A percentile compares a stretch with the other conserved stretches of the same genome.
Conservation (phyloP, 2,888 invertebrate genomes). For the Lasioglossum malachurum region DNA sequence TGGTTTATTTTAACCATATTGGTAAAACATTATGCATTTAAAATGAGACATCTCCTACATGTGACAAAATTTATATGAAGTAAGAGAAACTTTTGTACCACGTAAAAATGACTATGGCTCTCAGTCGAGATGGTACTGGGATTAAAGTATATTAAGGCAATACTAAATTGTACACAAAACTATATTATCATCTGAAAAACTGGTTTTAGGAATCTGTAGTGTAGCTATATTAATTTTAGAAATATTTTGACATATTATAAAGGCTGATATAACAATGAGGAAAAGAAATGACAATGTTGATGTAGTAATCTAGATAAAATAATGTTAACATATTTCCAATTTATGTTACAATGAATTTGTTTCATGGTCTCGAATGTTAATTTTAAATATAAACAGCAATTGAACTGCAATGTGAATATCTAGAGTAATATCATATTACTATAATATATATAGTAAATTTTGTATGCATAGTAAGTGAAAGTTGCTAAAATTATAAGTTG, state of each 20-base stretch:
- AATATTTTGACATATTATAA: slow-evolving; percentile 53
- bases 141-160: slow-evolving; percentile 39
- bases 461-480: slow-evolving; percentile 82
- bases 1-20: neutral
- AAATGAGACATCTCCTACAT: slow-evolving; percentile 14
- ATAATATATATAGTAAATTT: slow-evolving; percentile 80
- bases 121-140: slow-evolving; percentile 27
- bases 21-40: slow-evolving; percentile 20
- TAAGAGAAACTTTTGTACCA: slow-evolving; percentile 22
- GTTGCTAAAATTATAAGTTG: slow-evolving; percentile 70
- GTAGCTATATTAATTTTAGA: slow-evolving; percentile 56
- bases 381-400: slow-evolving; percentile 59
- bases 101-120: slow-evolving; percentile 21
- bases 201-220: slow-evolving; percentile 44
- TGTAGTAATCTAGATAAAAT: slow-evolving; percentile 16
- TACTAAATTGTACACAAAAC: slow-evolving; percentile 33
- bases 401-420: slow-evolving; percentile 81
- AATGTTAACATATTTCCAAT: slow-evolving; percentile 22
- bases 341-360: neutral
- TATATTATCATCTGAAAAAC: slow-evolving; percentile 30
- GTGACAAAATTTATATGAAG: slow-evolving; percentile 18
- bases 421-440: slow-evolving; percentile 81
- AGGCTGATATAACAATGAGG: slow-evolving; percentile 57
- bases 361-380: neutral
- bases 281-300: slow-evolving; percentile 17